A percentile compares a stretch with the other conserved stretches of the same genome.
Conservation (phyloP, 92 coral and sea anemone species). For the Umimayanthus chanpuru region DNA sequence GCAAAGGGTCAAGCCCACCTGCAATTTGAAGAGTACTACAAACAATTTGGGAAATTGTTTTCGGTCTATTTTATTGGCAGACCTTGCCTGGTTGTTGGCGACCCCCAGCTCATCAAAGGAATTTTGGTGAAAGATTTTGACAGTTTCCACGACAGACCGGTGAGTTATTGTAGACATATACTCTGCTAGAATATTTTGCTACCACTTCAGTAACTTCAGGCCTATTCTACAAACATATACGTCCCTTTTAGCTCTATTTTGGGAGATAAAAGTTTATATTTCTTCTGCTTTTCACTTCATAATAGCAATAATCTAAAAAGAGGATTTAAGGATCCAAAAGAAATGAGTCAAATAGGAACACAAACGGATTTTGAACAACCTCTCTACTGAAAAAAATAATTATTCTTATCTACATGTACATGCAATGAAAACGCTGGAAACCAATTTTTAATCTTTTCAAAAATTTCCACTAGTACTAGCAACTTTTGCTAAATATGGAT, state of each 20-base stretch:
- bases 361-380: too few species aligned
- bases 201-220: background rate
- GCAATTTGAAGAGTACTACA: conserved; percentile 56
- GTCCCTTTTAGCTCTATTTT: background rate
- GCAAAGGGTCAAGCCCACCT: conserved; percentile 46
- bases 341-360: too few species aligned
- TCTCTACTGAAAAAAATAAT: too few species aligned
- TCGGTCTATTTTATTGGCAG: conserved; percentile 24
- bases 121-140: conserved; percentile 62
- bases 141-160: conserved; percentile 58
- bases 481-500: too few species aligned
- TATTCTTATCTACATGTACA: too few species aligned
- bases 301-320: background rate
- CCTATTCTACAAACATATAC: background rate
- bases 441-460: too few species aligned
- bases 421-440: too few species aligned
- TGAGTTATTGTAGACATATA: background rate
- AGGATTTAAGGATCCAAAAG: too few species aligned
- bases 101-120: conserved; percentile 66
- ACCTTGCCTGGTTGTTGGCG: conserved; percentile 40
- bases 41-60: conserved; percentile 60
- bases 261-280: background rate
- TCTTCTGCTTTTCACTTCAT: background rate
- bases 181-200: background rate
- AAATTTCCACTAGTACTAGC: background rate